These are phyloP conservation scores for Tonatia bakeri DNA, from an alignment of 2,113 vertebrate species.

Conservation along the genomic window DNA sequence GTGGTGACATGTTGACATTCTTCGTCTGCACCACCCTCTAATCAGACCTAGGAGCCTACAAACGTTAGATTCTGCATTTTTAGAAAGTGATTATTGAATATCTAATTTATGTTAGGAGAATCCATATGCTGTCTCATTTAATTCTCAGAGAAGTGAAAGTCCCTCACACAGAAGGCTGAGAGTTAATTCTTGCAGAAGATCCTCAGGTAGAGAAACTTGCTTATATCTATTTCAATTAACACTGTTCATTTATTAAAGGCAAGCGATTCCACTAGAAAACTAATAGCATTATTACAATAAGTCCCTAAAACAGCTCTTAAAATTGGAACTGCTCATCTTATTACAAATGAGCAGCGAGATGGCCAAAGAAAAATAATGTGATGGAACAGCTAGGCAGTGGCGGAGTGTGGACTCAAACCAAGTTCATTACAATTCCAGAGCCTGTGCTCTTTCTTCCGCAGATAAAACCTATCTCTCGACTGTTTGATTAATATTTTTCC, in stretches of 20 bases:
- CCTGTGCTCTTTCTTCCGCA: background rate
- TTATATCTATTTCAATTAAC: background rate
- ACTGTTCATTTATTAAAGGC: background rate
- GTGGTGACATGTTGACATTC: background rate
- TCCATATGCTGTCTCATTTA: background rate
- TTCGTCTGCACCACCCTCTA: background rate
- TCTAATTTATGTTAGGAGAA: background rate
- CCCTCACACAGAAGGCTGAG: background rate
- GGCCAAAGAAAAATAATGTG: background rate
- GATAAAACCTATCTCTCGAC: background rate
- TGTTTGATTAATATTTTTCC: background rate
- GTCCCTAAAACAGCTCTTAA: background rate
- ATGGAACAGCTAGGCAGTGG: background rate
- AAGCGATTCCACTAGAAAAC: background rate
- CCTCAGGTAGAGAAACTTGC: background rate
- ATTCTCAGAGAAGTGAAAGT: background rate
- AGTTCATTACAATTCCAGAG: background rate
- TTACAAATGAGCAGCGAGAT: background rate
- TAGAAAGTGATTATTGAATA: background rate
- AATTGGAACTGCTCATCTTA: background rate
- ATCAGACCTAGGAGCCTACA: background rate
- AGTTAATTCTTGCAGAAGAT: background rate
- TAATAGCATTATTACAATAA: background rate
- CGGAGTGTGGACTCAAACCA: background rate
- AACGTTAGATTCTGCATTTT: background rate